These are phyloP conservation scores for Halcyon malimbica DNA, from an alignment of 2,113 vertebrate species.

Conservation along the genomic window DNA sequence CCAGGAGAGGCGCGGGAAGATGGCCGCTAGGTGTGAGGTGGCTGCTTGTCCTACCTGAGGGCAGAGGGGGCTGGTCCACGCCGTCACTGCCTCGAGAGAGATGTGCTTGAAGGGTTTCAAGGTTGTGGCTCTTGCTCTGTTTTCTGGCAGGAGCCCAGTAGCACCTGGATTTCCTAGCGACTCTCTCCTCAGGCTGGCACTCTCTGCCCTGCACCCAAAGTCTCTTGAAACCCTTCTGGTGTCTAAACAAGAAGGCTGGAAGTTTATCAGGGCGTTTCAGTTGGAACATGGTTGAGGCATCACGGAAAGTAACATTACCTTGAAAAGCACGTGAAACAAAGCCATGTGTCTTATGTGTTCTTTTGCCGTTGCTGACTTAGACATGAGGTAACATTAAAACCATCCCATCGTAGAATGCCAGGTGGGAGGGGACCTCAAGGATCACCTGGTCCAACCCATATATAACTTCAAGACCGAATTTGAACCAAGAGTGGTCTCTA, in stretches of 20 bases:
- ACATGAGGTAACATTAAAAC: not conserved
- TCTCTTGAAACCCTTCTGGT: not conserved
- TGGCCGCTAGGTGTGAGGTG: not conserved
- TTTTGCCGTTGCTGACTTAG: not conserved
- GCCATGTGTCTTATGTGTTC: too few relatives aligned
- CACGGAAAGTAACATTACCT: not conserved
- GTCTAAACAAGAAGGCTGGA: not conserved
- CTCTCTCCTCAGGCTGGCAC: accelerated
- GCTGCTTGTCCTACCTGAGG: accelerated
- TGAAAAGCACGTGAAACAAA: not conserved
- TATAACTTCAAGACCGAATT: not conserved
- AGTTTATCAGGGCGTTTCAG: not conserved
- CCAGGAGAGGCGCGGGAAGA: not conserved
- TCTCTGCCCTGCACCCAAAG: accelerated
- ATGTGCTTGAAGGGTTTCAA: not conserved
- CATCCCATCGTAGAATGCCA: too few relatives aligned
- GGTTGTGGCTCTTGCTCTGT: not conserved
- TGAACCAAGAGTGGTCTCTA: not conserved
- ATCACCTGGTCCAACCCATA: too few relatives aligned
- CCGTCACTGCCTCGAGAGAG: accelerated
- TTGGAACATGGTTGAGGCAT: not conserved
- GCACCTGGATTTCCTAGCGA: not conserved
- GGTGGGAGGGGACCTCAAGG: too few relatives aligned
- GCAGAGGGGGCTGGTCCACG: accelerated
- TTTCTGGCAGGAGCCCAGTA: not conserved